Evolutionary conservation across 2,797 vertebrate genomes (phyloP).

Genomic region (Dromococcyx pavoninus): DNA sequence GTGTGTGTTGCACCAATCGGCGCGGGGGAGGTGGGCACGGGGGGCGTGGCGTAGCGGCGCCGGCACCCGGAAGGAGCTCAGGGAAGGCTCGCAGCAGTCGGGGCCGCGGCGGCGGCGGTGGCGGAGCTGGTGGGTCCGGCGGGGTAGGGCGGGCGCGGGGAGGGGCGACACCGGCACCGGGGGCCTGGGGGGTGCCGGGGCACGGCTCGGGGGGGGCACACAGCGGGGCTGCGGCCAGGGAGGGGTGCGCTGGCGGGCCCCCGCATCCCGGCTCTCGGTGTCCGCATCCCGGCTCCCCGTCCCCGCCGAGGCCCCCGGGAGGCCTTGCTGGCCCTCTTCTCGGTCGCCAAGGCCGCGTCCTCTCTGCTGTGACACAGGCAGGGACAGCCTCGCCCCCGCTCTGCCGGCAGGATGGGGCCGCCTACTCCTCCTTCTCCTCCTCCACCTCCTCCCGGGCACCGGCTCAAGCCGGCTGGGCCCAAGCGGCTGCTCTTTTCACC

Average conservation of each 20-base stretch:
- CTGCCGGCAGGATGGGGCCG: not conserved
- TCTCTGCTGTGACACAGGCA: not conserved
- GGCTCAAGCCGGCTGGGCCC: not conserved
- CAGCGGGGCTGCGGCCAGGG: too few relatives aligned
- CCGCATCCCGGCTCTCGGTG: too few relatives aligned
- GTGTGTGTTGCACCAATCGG: not conserved
- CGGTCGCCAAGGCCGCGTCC: not conserved
- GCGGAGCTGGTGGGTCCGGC: slow-evolving; percentile 14
- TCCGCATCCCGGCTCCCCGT: not conserved
- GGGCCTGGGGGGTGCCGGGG: too few relatives aligned
- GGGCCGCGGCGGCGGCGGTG: not conserved
- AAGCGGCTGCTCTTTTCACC: not conserved
- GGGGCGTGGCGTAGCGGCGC: not conserved
- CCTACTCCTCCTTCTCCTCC: not conserved
- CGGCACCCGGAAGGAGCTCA: slow-evolving; percentile 29
- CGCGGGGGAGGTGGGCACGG: not conserved
- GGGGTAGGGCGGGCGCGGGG: not conserved
- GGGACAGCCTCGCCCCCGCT: not conserved
- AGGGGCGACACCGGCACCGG: too few relatives aligned
- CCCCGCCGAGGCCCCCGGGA: too few relatives aligned
- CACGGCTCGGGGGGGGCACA: too few relatives aligned
- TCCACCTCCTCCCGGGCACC: not conserved
- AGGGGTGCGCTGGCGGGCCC: too few relatives aligned
- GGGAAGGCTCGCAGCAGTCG: not conserved
- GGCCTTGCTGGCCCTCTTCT: not conserved